Evolutionary conservation across 2,113 vertebrate species (phyloP).

Genomic region (Caranx ignobilis): DNA sequence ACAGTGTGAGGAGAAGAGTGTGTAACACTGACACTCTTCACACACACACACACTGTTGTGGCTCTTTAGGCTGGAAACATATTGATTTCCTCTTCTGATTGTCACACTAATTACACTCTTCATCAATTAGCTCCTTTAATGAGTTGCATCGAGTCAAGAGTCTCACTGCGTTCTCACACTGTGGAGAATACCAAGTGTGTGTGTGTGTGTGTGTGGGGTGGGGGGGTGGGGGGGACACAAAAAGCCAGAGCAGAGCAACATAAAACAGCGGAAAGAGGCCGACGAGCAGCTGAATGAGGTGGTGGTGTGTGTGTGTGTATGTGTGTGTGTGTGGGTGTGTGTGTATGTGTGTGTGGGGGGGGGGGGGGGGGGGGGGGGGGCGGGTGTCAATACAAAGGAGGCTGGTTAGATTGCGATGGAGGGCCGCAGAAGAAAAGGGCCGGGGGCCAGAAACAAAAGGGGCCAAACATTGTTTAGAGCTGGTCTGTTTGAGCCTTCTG

Average conservation of each 20-base stretch:
- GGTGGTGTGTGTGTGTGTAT: not conserved
- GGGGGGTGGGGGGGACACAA: not conserved
- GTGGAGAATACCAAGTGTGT: slow-evolving; percentile 42
- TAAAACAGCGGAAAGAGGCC: slow-evolving; percentile 70
- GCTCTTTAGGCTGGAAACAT: slow-evolving; percentile 54
- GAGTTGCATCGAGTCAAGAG: slow-evolving; percentile 64
- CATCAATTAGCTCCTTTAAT: slow-evolving; percentile 73
- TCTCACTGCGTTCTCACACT: slow-evolving; percentile 60
- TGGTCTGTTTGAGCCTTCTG: slow-evolving; percentile 73
- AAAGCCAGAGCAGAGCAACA: slow-evolving; percentile 71
- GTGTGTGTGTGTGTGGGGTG: not conserved
- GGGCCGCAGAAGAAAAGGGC: slow-evolving; percentile 67
- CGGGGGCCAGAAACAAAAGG: slow-evolving; percentile 72
- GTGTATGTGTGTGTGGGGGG: too few relatives aligned
- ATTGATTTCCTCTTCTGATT: slow-evolving; percentile 69
- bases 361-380: too few relatives aligned
- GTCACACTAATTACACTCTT: slow-evolving; percentile 72
- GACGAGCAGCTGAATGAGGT: slow-evolving; percentile 63
- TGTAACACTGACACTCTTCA: too few relatives aligned
- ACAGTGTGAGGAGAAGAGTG: too few relatives aligned
- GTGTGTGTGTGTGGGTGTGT: too few relatives aligned
- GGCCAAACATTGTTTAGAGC: slow-evolving; percentile 71
- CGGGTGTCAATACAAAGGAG: slow-evolving; percentile 60
- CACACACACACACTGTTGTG: not conserved
- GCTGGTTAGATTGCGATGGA: slow-evolving; percentile 68